Evolutionary conservation across 2,888 invertebrate species (phyloP).

Genomic region (Mimas tiliae): DNA sequence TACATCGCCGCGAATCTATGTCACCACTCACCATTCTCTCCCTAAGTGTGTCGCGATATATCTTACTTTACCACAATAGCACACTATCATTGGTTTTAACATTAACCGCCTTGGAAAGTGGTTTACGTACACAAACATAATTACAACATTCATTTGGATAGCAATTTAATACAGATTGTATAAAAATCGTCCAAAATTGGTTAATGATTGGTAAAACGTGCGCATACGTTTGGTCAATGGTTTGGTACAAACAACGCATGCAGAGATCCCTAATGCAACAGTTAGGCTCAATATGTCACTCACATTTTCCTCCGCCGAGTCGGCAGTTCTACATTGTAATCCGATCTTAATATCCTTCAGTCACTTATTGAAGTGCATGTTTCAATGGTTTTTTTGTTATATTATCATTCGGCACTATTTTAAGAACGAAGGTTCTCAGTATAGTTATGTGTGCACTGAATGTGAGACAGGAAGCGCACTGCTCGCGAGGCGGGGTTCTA

Average conservation of each 20-base stretch:
- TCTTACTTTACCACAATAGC: background rate
- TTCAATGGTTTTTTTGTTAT: slow-evolving; percentile 23
- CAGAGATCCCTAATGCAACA: background rate
- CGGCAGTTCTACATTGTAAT: slow-evolving; percentile 78
- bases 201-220: background rate
- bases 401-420: slow-evolving; percentile 30
- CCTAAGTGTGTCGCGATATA: background rate
- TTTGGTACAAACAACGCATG: background rate
- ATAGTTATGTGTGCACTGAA: slow-evolving; percentile 32
- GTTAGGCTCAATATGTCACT: slow-evolving; percentile 52
- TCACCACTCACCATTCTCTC: background rate
- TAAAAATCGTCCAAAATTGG: background rate
- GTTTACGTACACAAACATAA: background rate
- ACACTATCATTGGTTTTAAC: background rate
- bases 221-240: background rate
- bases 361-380: slow-evolving; percentile 54
- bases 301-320: slow-evolving; percentile 77
- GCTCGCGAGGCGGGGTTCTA: slow-evolving; percentile 68
- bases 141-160: background rate
- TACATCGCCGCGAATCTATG: slow-evolving; percentile 4
- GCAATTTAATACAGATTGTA: background rate
- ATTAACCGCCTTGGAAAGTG: background rate
- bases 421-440: slow-evolving; percentile 34
- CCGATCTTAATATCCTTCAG: slow-evolving; percentile 51
- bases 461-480: slow-evolving; percentile 67